Evolutionary conservation across 2,888 invertebrate species (phyloP).

Genomic region (Aspidapion aeneum): DNA sequence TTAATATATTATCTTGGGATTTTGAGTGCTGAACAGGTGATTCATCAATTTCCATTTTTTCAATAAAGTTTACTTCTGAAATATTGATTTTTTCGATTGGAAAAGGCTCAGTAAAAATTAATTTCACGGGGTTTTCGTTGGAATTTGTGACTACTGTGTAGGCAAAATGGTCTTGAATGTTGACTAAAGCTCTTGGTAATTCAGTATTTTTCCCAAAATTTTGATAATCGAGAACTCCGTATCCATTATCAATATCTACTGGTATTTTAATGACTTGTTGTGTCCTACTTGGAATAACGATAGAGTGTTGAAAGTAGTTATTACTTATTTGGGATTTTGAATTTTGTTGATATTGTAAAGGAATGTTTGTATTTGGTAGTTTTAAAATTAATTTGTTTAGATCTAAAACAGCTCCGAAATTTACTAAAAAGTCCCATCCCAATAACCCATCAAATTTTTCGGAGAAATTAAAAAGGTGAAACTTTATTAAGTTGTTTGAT

Average conservation of each 20-base stretch:
- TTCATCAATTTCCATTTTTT: constrained; percentile 3
- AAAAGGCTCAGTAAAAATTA: no score
- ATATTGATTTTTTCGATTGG: background rate
- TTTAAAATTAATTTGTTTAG: no score
- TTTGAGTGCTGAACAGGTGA: background rate
- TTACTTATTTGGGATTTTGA: background rate
- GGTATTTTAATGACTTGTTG: background rate
- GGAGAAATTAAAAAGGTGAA: no score
- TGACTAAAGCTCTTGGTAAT: constrained; percentile 1
- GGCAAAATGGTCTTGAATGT: background rate
- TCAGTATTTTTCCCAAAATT: constrained; percentile 1
- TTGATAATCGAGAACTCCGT: background rate
- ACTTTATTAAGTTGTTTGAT: no score
- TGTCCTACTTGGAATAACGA: background rate
- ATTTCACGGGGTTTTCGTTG: no score
- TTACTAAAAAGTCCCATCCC: no score
- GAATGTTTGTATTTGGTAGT: no score
- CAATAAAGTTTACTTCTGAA: constrained; percentile 2
- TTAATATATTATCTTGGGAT: background rate
- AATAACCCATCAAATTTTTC: no score
- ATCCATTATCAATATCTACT: background rate
- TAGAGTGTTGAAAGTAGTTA: background rate
- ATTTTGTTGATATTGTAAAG: background rate
- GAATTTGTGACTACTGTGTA: background rate
- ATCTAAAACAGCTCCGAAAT: no score